Conservation (phyloP, 2,888 invertebrate species). For the Mythimna pallens region DNA sequence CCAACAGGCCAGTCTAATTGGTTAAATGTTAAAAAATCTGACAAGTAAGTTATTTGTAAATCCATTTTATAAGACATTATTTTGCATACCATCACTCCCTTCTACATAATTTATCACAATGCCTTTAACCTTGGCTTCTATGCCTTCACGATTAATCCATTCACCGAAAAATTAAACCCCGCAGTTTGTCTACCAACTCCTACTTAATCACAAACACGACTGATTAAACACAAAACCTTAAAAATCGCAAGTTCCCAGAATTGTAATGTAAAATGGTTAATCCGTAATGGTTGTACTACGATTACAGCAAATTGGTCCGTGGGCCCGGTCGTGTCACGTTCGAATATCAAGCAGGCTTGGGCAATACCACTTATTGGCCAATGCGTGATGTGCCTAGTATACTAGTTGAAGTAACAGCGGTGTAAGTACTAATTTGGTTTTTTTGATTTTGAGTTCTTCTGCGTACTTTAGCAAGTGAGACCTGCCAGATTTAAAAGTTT, state of each 20-base stretch:
- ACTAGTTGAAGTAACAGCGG: constrained; percentile 40
- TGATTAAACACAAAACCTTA: constrained; percentile 62
- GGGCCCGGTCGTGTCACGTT: constrained; percentile 84
- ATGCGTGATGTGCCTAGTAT: constrained; percentile 82
- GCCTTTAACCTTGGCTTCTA: constrained; percentile 15
- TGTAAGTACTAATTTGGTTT: constrained; percentile 48
- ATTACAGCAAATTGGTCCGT: constrained; percentile 87
- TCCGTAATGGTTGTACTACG: constrained; percentile 83
- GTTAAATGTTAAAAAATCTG: no score
- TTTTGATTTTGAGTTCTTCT: background rate
- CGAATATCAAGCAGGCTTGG: constrained; percentile 87
- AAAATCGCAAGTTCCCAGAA: constrained; percentile 83
- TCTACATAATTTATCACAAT: constrained; percentile 11
- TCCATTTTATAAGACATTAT: background rate
- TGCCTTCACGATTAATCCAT: constrained; percentile 44
- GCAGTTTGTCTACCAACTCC: constrained; percentile 47
- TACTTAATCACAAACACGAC: constrained; percentile 57
- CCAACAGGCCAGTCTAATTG: no score
- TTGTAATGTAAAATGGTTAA: constrained; percentile 88
- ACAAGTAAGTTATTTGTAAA: background rate
- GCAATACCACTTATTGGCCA: constrained; percentile 83
- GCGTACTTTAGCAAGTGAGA: background rate
- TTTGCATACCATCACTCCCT: background rate
- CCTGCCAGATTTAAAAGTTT: background rate
- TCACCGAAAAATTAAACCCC: constrained; percentile 40